These are phyloP conservation scores for Noctuana brunneofusca DNA, from an alignment of 2,888 invertebrate genomes.

Conservation along the genomic window DNA sequence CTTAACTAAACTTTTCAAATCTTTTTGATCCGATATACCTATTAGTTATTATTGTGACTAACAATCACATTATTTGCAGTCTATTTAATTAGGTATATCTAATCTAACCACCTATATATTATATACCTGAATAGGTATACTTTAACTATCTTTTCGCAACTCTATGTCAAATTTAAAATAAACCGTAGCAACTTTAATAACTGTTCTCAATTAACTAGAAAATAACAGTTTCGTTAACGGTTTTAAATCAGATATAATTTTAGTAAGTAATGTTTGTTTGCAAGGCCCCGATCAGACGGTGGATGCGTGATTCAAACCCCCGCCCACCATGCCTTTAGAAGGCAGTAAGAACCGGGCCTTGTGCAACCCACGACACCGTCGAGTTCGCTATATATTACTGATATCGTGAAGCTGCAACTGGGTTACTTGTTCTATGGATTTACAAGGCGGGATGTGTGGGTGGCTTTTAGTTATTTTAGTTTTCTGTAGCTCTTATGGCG, in stretches of 20 bases:
- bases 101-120: too few relatives aligned
- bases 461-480: not conserved
- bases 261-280: slow-evolving; percentile 37
- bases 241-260: slow-evolving; percentile 35
- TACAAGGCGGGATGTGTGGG: not conserved
- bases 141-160: not conserved
- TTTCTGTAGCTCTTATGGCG: too few relatives aligned
- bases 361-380: slow-evolving; percentile 68
- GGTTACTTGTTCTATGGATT: not conserved
- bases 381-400: slow-evolving; percentile 42
- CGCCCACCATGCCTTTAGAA: slow-evolving; percentile 59
- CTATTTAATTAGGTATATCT: too few relatives aligned
- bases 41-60: too few relatives aligned
- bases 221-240: slow-evolving; percentile 25
- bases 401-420: slow-evolving; percentile 11
- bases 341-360: slow-evolving; percentile 53
- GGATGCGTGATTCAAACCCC: slow-evolving; percentile 69
- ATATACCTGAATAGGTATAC: too few relatives aligned
- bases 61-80: too few relatives aligned
- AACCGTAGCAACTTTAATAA: not conserved
- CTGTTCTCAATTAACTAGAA: slow-evolving; percentile 4
- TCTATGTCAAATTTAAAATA: not conserved
- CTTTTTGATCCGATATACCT: too few relatives aligned
- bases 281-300: slow-evolving; percentile 55
- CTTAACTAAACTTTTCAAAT: too few relatives aligned